These are phyloP conservation scores for Falco cherrug DNA, from an alignment of 2,797 vertebrate genomes.

Conservation along the genomic window DNA sequence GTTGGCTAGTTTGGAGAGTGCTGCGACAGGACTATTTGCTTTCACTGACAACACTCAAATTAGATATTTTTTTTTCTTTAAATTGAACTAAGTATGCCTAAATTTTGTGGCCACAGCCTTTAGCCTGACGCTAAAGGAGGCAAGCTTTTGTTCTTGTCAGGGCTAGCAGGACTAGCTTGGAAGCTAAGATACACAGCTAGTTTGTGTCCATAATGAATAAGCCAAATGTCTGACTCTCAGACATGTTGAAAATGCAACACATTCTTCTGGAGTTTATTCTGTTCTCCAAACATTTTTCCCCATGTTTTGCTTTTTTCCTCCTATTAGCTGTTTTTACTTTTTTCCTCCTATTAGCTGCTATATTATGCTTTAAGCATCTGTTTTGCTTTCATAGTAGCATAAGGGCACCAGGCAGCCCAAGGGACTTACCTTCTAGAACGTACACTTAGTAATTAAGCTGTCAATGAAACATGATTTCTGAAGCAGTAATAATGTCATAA, in stretches of 20 bases:
- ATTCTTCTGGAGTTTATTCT: not conserved
- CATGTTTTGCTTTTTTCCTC: not conserved
- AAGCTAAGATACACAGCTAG: not conserved
- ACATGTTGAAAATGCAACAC: not conserved
- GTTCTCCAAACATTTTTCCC: not conserved
- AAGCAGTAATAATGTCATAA: not conserved
- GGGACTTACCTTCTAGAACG: not conserved
- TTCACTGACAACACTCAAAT: not conserved
- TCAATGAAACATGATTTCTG: not conserved
- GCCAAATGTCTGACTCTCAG: not conserved
- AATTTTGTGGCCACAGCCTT: not conserved
- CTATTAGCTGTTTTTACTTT: not conserved
- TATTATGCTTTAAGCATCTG: not conserved
- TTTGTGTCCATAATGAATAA: not conserved
- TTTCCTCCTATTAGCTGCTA: not conserved
- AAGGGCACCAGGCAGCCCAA: not conserved
- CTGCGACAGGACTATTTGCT: not conserved
- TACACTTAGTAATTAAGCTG: not conserved
- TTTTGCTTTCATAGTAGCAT: not conserved
- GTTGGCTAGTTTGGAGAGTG: too few species aligned
- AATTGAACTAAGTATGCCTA: not conserved
- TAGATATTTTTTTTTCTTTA: not conserved
- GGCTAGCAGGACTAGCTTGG: not conserved
- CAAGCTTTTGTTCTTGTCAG: not conserved
- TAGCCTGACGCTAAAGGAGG: not conserved